A percentile compares a stretch with the other conserved stretches of the same genome.
Evolutionary conservation across 2,888 invertebrate genomes (phyloP).

Genomic region (Macrophya alboannulata): DNA sequence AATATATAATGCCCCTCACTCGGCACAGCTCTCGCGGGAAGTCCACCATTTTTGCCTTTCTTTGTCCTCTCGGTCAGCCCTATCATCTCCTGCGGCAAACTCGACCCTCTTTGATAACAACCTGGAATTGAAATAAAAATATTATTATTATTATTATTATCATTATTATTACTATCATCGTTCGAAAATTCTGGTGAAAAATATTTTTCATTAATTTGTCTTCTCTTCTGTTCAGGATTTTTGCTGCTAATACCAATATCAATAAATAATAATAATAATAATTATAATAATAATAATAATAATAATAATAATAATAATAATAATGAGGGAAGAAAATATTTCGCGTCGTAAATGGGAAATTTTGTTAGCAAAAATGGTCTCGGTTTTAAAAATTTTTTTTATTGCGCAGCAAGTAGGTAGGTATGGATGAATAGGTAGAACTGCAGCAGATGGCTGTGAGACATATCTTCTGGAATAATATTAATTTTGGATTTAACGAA

Average conservation of each 20-base stretch:
- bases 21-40: background rate
- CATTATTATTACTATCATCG: background rate
- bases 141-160: background rate
- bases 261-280: background rate
- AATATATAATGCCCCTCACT: background rate
- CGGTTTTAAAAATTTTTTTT: background rate
- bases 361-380: background rate
- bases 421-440: background rate
- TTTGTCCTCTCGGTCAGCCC: background rate
- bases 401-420: background rate
- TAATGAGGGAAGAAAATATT: background rate
- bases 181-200: background rate
- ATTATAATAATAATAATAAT: background rate
- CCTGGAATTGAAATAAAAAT: background rate
- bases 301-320: background rate
- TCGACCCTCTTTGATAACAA: conserved; percentile 20
- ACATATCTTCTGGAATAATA: background rate
- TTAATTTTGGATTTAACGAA: background rate
- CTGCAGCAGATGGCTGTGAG: background rate
- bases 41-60: conserved; percentile 19
- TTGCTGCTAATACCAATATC: too few relatives aligned
- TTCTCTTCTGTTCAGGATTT: background rate
- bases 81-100: background rate
- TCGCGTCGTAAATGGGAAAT: background rate
- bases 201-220: background rate